Percentiles rank a stretch among this genome's conserved stretches.
phyloP scores from a whole-genome alignment of 1,140 invertebrate species.

The Orius insidiosus region DNA sequence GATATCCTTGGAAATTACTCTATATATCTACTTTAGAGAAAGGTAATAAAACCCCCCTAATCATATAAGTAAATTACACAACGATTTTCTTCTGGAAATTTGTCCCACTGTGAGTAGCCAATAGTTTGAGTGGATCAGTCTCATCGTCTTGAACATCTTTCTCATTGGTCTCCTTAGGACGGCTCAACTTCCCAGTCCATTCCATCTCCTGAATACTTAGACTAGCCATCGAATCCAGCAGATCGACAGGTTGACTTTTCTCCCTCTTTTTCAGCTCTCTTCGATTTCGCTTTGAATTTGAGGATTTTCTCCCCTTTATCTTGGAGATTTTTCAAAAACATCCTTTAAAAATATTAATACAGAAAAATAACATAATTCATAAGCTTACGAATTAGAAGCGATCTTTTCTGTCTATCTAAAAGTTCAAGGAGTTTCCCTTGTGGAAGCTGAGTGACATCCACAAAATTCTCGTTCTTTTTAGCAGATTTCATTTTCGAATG shows the following conservation, averaged over 20 bases:
- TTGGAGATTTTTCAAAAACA: slow-evolving; percentile 34
- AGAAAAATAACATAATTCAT: not conserved
- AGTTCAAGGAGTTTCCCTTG: slow-evolving; percentile 28
- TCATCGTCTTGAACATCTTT: slow-evolving; percentile 33
- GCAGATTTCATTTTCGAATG: no score
- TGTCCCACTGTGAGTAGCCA: slow-evolving; percentile 32
- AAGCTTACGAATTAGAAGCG: not conserved
- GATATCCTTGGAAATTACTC: no score
- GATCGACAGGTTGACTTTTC: slow-evolving; percentile 34
- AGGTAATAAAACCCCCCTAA: no score
- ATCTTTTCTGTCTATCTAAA: slow-evolving; percentile 30
- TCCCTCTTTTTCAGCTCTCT: slow-evolving; percentile 35
- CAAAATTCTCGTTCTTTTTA: no score
- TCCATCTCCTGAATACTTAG: slow-evolving; percentile 39
- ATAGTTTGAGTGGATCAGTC: slow-evolving; percentile 42
- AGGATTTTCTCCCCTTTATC: slow-evolving; percentile 50
- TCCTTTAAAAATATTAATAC: not conserved
- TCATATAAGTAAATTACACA: no score
- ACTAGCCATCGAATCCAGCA: slow-evolving; percentile 36
- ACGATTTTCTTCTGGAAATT: slow-evolving; percentile 17
- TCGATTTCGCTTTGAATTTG: slow-evolving; percentile 34
- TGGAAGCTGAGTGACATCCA: no score
- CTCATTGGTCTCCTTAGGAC: slow-evolving; percentile 39
- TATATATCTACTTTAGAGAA: no score
- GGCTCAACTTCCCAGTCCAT: slow-evolving; percentile 33